Percentiles rank a stretch among this genome's conserved stretches.
Conservation (phyloP, 2,888 invertebrate species). For the Nemapogon koenigi region DNA sequence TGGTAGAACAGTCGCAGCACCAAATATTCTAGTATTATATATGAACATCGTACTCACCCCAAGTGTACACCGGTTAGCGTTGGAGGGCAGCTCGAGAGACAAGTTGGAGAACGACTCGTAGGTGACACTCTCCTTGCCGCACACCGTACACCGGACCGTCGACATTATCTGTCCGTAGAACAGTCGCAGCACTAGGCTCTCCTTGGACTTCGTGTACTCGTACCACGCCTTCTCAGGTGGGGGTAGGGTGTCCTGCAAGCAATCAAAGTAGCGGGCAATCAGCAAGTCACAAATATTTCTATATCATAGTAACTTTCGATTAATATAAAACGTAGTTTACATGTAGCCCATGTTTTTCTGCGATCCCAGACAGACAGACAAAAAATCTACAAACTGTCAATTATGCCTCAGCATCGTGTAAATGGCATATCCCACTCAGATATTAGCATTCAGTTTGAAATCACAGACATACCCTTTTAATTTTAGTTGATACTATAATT, state of each 20-base stretch:
- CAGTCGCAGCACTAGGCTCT: slow-evolving; percentile 75
- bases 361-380: too few species aligned
- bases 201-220: slow-evolving; percentile 72
- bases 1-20: slow-evolving; percentile 74
- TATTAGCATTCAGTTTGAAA: too few species aligned
- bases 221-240: slow-evolving; percentile 71
- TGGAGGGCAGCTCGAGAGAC: slow-evolving; percentile 77
- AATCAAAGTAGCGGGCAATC: too few species aligned
- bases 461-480: too few species aligned
- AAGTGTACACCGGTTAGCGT: slow-evolving; percentile 68
- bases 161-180: slow-evolving; percentile 90
- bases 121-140: slow-evolving; percentile 78
- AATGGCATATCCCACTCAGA: too few species aligned
- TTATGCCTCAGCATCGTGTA: too few species aligned
- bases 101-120: slow-evolving; percentile 89
- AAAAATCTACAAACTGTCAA: too few species aligned
- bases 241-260: slow-evolving; percentile 38
- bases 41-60: slow-evolving; percentile 49
- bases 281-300: too few species aligned
- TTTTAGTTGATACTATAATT: too few species aligned
- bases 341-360: too few species aligned
- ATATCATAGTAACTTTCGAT: too few species aligned
- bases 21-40: slow-evolving; percentile 32
- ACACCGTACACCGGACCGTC: slow-evolving; percentile 77
- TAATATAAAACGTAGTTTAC: too few species aligned